phyloP scores from a whole-genome alignment of 2,888 invertebrate species.

The Rotaria macrura region DNA sequence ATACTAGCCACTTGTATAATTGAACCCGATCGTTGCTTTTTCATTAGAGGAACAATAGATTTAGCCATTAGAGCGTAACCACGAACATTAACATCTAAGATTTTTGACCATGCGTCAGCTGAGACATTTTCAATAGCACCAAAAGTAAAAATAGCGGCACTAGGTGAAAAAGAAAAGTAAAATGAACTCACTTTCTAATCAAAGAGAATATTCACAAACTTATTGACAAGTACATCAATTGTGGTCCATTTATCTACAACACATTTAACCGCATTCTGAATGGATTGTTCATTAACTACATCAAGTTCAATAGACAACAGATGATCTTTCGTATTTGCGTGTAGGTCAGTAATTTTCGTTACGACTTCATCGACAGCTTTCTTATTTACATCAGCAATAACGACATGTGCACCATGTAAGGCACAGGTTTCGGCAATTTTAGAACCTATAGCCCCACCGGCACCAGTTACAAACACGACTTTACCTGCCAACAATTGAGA shows the following conservation, averaged over 20 bases:
- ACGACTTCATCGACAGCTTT: neutral
- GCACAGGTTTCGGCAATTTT: neutral
- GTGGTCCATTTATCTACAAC: neutral
- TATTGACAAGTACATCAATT: neutral
- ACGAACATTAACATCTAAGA: neutral
- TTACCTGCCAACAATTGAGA: neutral
- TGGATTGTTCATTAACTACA: neutral
- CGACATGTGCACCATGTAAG: neutral
- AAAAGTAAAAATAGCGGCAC: neutral
- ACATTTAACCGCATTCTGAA: neutral
- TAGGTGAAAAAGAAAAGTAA: too few species aligned
- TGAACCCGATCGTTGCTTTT: neutral
- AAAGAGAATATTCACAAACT: neutral
- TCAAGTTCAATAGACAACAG: neutral
- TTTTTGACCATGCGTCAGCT: neutral
- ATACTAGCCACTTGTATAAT: neutral
- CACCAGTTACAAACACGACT: neutral
- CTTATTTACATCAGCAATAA: neutral
- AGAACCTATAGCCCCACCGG: neutral
- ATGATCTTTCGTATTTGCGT: neutral
- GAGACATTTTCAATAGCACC: neutral
- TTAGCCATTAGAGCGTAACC: slow-evolving; percentile 10
- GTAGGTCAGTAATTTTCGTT: neutral
- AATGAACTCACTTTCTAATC: too few species aligned
- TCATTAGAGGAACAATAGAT: neutral